Base-by-base conservation (phyloP, 1,140 invertebrate species). In the Trachymyrmex cornetzi region DNA sequence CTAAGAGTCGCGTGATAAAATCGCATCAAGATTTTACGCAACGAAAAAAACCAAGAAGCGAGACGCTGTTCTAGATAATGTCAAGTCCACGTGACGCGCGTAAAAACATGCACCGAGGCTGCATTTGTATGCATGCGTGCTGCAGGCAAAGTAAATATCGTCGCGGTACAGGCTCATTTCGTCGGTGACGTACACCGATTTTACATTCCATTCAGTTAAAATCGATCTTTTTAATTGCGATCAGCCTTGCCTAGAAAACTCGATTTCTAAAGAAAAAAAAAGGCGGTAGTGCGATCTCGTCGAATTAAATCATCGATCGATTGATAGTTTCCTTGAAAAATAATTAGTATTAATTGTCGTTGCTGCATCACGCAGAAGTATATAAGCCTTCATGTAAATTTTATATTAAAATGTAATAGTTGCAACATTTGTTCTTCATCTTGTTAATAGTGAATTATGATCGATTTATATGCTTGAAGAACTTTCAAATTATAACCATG, bases 51-150 rank as follows among this genome's bases (percentile, higher is more conserved):
- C 27, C 38, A n/a, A 64, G 59, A 38, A 85, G 19, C 61, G 30
- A 64, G 67, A 61, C n/a, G 27, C 59, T 82, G 72, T 82, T 87
- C 61, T 77, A 59, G 48, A 79, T 69, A 72, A 63, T 81, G 74
- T 77, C 50, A 77, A 19, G 57, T 81, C 50, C n/a, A 24, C 61
- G 72, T 88, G 71, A 88, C 77, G 67, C 57, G 88, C 82, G 59
- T 69, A 24, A 34, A 59, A 48, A 71, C 50, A 59, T 44, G 67
- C 34, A 34, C n/a, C n/a, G 77, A 27, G 27, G 3, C 67, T 67
- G 30, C 44, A 38, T 57, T 9, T n/a, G 63, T 6, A 57, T 71
- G 59, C 64, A 67, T 22, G 27, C 16, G 9, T n/a, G 64, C 19
- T 38, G 19, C 72, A 19, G 9, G n/a, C 22, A 48, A 59, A 88